These are phyloP conservation scores for Dynastes maya DNA, from an alignment of 2,888 invertebrate genomes.

Conservation along the genomic window DNA sequence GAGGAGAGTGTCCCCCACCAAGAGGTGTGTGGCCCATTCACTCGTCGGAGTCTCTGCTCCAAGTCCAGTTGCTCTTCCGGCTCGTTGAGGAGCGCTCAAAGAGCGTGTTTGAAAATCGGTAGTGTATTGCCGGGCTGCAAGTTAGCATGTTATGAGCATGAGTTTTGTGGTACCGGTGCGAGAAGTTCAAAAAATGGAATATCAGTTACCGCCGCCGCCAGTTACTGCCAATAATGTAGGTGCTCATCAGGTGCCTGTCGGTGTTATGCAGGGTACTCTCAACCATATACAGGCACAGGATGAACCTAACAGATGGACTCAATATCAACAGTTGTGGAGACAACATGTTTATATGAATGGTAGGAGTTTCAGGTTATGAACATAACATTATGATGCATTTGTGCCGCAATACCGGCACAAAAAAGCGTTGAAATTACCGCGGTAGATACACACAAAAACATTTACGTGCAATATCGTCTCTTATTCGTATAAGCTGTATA, in stretches of 20 bases:
- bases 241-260: constrained; percentile 75
- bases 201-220: constrained; percentile 73
- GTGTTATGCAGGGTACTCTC: constrained; percentile 78
- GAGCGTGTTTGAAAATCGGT: constrained; percentile 53
- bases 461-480: neutral
- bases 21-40: constrained; percentile 64
- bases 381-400: constrained; percentile 10
- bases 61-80: constrained; percentile 69
- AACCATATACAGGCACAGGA: constrained; percentile 77
- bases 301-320: constrained; percentile 77
- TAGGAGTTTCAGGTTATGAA: constrained; percentile 69
- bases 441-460: neutral
- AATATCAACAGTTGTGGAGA: constrained; percentile 85
- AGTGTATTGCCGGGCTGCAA: constrained; percentile 62
- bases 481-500: neutral
- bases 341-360: constrained; percentile 87
- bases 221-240: constrained; percentile 65
- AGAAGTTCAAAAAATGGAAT: constrained; percentile 68
- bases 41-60: constrained; percentile 60
- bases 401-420: neutral
- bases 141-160: constrained; percentile 69
- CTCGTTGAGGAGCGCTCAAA: constrained; percentile 62
- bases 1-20: constrained; percentile 62
- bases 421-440: constrained; percentile 40
- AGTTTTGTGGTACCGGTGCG: constrained; percentile 71